These are phyloP conservation scores for Rhopalosiphum nymphaeae DNA, from an alignment of 2,888 invertebrate genomes.

Conservation along the genomic window DNA sequence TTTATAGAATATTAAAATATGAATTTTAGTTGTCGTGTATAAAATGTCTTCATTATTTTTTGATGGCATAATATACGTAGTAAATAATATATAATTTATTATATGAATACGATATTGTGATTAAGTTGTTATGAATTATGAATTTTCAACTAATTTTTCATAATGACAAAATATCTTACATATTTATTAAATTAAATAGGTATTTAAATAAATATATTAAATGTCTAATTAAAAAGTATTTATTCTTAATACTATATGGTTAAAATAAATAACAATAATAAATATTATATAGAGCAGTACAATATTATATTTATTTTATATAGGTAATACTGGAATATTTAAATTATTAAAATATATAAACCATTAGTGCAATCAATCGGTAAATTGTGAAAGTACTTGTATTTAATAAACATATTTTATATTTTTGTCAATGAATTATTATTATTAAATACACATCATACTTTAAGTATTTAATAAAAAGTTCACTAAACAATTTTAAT, in stretches of 20 bases:
- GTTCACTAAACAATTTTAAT: background rate
- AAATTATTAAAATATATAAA: background rate
- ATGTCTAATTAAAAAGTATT: background rate
- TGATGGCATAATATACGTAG: background rate
- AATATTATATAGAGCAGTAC: background rate
- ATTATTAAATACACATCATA: background rate
- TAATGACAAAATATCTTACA: background rate
- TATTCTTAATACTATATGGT: background rate
- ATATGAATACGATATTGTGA: background rate
- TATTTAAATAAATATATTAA: background rate
- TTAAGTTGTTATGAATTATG: background rate
- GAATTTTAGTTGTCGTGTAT: background rate
- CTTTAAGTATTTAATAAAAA: background rate
- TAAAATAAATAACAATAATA: background rate
- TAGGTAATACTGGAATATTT: background rate
- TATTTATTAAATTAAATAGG: background rate
- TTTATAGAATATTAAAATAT: background rate
- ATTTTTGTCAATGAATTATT: slow-evolving; percentile 8
- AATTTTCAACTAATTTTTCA: background rate
- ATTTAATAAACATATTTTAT: background rate
- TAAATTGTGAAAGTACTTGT: background rate
- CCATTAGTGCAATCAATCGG: background rate
- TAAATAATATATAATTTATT: background rate
- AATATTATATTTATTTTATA: background rate
- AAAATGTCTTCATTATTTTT: background rate